Evolutionary conservation across 2,888 invertebrate genomes (phyloP), one percentile per base, ranked within the genome.

Genomic region (Plagodis dolabraria): DNA sequence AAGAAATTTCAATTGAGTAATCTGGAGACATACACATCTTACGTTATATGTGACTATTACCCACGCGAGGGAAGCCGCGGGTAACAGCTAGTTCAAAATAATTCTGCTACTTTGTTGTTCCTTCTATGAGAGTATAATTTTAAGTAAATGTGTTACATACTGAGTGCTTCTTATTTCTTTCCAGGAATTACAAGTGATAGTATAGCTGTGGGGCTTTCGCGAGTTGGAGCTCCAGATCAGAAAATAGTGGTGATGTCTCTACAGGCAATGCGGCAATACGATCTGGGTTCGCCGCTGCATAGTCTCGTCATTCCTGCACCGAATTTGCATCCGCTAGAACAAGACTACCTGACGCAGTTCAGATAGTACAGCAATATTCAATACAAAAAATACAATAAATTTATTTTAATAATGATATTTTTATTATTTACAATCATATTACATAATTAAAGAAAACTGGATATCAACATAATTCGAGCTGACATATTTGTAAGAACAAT

Each of bases 271-370:
- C 86, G 93, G 51, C 76, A 87, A 22, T 85, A 86, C 47, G 95
- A 97, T 77, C 92, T 99, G 65, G 99, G 99, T 5, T 93, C 94
- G 42, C 99, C 99, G 0, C 93, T 99, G 46, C 99, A 99, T 90
- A 99, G 98, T 46, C 93, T 99, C 46, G 96, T 99, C 54, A 96
- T 99, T 76, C 96, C 97, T 63, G 97, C 97, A 44, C 94, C 95
- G 69, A 86, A 90, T 61, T 92, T 99, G 83, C 99, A 99, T 94
- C 98, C 98, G 8, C 86, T 99, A 40, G 99, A 99, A 93, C 83
- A 93, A 55, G 98, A 99, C 83, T 99, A 97, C 94, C 88, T 99
- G 57, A 86, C 93, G 69, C 95, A 96, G 80, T 97, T 95, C 84
- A 93, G 83, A 86, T 84, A 83, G 55, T 51, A 22, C 5, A 22